Evolutionary conservation across 2,888 invertebrate species (phyloP).

Genomic region (Lymantria monacha): DNA sequence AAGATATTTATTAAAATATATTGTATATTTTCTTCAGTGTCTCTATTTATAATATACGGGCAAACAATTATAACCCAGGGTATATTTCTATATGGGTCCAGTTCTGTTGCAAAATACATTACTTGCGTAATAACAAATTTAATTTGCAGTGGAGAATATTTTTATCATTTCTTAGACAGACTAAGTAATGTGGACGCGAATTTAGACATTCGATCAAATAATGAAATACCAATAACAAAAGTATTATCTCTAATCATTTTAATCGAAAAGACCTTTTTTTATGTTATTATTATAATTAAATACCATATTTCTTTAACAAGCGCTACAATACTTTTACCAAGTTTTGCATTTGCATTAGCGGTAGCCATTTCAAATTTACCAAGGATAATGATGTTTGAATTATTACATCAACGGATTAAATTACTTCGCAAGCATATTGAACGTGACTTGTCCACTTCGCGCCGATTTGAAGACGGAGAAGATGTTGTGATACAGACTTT

Average conservation of each 20-base stretch:
- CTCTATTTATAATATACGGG: background rate
- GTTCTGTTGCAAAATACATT: background rate
- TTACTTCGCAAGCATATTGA: slow-evolving; percentile 4
- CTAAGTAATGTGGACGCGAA: background rate
- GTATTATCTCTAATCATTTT: background rate
- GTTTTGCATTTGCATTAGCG: background rate
- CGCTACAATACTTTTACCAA: background rate
- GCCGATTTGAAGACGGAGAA: slow-evolving; percentile 6
- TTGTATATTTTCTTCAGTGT: background rate
- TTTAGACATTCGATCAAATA: background rate
- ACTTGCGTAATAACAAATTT: slow-evolving; percentile 1
- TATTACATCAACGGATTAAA: slow-evolving; percentile 3
- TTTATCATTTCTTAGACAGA: slow-evolving; percentile 1
- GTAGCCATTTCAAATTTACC: background rate
- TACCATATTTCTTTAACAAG: background rate
- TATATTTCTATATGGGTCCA: background rate
- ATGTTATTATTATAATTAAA: background rate
- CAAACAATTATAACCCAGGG: background rate
- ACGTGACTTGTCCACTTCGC: slow-evolving; percentile 1
- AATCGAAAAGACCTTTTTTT: background rate
- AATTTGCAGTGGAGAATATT: background rate
- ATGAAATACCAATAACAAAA: slow-evolving; percentile 4
- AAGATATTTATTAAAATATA: background rate
- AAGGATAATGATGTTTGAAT: slow-evolving; percentile 9
- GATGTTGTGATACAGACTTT: slow-evolving; percentile 1